Conservation (phyloP, 2,797 vertebrate genomes). For the Rousettus madagascariensis region DNA sequence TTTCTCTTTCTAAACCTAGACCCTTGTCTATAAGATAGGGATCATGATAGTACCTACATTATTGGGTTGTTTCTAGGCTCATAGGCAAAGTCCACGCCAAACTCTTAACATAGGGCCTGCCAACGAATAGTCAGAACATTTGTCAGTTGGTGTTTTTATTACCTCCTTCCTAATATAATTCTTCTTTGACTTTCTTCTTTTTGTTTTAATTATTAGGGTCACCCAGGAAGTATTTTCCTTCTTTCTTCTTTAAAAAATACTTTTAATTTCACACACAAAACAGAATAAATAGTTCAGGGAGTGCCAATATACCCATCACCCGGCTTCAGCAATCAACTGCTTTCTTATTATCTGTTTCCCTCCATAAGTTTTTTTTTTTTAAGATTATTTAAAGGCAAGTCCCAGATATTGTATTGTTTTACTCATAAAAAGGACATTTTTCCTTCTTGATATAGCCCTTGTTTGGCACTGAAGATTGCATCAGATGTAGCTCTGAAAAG, state of each 20-base stretch:
- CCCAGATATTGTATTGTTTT: not conserved
- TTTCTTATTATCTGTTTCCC: not conserved
- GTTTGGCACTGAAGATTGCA: not conserved
- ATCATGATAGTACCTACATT: accelerated
- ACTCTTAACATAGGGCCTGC: not conserved
- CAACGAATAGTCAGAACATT: accelerated
- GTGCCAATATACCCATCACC: not conserved
- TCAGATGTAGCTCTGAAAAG: not conserved
- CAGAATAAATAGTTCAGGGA: not conserved
- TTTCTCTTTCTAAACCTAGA: not conserved
- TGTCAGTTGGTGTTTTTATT: not conserved
- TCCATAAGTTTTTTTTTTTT: not conserved
- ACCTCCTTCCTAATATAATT: not conserved
- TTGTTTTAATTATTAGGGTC: constrained; percentile 23
- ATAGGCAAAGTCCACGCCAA: accelerated
- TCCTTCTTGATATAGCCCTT: not conserved
- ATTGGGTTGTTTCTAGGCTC: not conserved
- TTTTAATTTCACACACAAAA: not conserved
- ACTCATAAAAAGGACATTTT: not conserved
- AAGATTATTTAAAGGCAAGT: constrained; percentile 6
- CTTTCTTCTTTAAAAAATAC: not conserved
- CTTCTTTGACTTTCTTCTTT: not conserved
- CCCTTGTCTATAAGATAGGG: not conserved
- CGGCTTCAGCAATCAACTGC: not conserved
- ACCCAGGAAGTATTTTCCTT: not conserved